phyloP scores from a whole-genome alignment of 2,888 invertebrate species.

The Pinctada fucata region DNA sequence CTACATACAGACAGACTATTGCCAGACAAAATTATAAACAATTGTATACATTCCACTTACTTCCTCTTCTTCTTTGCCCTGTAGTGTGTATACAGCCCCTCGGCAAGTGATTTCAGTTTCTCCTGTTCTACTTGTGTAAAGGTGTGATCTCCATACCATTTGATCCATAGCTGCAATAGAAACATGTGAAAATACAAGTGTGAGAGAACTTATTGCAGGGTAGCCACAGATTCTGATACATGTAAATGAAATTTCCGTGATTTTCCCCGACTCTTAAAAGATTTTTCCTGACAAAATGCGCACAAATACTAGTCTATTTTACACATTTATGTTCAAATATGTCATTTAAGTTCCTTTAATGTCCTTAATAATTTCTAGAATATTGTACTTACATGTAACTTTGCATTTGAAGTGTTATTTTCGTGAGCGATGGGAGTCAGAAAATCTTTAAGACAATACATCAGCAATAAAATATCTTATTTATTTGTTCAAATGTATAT shows the following conservation, averaged over 20 bases:
- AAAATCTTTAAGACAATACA: too few relatives aligned
- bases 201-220: too few relatives aligned
- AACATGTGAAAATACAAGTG: not conserved
- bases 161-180: slow-evolving; percentile 80
- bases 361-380: not conserved
- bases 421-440: too few relatives aligned
- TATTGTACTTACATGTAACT: too few relatives aligned
- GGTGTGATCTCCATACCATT: slow-evolving; percentile 83
- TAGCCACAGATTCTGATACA: not conserved
- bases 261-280: not conserved
- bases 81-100: slow-evolving; percentile 93
- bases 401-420: too few relatives aligned
- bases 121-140: slow-evolving; percentile 84
- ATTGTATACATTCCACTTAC: slow-evolving; percentile 81
- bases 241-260: not conserved
- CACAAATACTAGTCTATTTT: too few relatives aligned
- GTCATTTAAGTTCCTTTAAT: not conserved
- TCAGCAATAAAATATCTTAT: too few relatives aligned
- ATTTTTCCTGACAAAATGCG: not conserved
- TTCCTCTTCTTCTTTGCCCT: slow-evolving; percentile 91
- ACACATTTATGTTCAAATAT: not conserved
- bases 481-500: too few relatives aligned
- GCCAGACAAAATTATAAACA: not conserved
- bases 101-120: slow-evolving; percentile 88
- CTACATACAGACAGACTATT: not conserved